phyloP scores from a whole-genome alignment of 23 tunicate species.

The Trididemnum nubilum region DNA sequence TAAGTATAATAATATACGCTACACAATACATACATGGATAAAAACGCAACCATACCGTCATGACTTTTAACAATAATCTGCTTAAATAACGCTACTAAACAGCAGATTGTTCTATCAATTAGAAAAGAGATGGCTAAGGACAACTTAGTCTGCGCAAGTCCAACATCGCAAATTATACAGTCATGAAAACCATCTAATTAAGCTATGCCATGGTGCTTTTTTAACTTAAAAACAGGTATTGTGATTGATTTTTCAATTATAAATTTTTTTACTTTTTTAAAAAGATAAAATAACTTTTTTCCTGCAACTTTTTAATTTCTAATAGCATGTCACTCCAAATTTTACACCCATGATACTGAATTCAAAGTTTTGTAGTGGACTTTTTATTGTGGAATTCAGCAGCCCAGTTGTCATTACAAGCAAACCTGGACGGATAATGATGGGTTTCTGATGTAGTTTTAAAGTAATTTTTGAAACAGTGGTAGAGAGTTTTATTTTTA shows the following conservation, averaged over 20 bases:
- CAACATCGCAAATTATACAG: too few species aligned
- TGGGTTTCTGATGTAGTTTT: neutral
- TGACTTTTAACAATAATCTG: too few species aligned
- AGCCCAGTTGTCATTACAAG: neutral
- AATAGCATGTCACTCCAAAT: neutral
- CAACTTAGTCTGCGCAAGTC: too few species aligned
- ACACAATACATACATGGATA: neutral
- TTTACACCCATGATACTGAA: neutral
- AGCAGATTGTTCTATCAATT: too few species aligned
- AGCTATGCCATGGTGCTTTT: too few species aligned
- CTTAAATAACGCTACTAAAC: too few species aligned
- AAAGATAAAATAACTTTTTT: neutral
- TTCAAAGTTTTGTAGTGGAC: neutral
- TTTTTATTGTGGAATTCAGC: neutral
- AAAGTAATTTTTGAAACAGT: neutral
- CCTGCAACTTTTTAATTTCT: neutral
- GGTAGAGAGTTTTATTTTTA: neutral
- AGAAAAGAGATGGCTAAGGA: too few species aligned
- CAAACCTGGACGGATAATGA: neutral
- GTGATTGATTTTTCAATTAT: neutral
- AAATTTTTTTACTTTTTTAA: neutral
- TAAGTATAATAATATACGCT: neutral
- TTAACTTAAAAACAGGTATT: too few species aligned
- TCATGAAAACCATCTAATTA: too few species aligned
- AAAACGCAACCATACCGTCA: neutral